Percentiles rank a stretch among this genome's conserved stretches.
These are phyloP conservation scores for Acrocephalus arundinaceus DNA, from an alignment of 2,113 vertebrate genomes.

Conservation along the genomic window DNA sequence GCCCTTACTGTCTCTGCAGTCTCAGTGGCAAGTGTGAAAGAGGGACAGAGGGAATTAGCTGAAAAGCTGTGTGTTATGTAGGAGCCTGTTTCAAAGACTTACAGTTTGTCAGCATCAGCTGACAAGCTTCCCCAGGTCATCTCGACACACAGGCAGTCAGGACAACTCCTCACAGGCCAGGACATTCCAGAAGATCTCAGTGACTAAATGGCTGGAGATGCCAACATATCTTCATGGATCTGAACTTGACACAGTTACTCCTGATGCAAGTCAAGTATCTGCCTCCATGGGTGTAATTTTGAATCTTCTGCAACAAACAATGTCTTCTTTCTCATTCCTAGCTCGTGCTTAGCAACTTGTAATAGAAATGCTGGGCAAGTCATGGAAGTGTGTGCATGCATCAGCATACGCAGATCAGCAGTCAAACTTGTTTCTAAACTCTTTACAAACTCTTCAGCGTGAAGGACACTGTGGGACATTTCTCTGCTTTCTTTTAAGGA, in stretches of 20 bases:
- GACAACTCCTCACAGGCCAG: neutral
- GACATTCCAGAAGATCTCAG: neutral
- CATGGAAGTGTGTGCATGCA: rapidly evolving
- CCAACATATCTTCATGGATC: neutral
- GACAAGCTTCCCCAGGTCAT: neutral
- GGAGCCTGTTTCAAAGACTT: neutral
- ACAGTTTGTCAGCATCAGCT: neutral
- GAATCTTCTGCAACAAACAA: neutral
- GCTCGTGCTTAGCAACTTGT: neutral
- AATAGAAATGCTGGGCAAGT: neutral
- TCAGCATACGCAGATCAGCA: neutral
- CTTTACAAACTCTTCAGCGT: neutral
- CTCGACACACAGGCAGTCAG: neutral
- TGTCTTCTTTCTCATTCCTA: neutral
- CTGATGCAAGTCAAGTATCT: neutral
- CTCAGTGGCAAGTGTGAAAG: neutral
- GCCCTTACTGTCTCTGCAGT: neutral
- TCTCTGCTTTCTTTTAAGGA: neutral
- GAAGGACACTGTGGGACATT: neutral
- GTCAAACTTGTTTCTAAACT: neutral
- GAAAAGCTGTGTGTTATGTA: neutral
- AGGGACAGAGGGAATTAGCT: neutral
- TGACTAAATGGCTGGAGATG: neutral
- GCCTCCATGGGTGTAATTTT: neutral
- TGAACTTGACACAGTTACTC: neutral